Evolutionary conservation across 2,113 vertebrate species (phyloP).

Genomic region (Brachyhypopomus gauderio): DNA sequence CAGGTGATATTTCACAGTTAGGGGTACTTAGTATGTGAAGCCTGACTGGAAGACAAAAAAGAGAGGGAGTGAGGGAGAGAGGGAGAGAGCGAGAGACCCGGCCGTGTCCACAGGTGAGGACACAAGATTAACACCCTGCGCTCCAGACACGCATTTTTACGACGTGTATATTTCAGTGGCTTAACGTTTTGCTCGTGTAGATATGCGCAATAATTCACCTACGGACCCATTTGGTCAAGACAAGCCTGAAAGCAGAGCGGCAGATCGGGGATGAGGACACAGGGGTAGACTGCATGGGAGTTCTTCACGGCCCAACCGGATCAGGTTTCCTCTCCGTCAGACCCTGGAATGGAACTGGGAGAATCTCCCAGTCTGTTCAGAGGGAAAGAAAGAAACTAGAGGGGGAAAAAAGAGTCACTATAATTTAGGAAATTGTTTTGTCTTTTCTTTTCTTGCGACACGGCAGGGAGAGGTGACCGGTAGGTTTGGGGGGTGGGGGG

Average conservation of each 20-base stretch:
- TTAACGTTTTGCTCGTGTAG: neutral
- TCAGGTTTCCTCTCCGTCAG: constrained; percentile 59
- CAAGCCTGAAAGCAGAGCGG: neutral
- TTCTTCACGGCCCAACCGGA: constrained; percentile 48
- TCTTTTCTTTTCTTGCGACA: constrained; percentile 38
- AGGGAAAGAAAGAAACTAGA: constrained; percentile 14
- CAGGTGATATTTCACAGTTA: constrained; percentile 70
- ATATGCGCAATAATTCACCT: neutral
- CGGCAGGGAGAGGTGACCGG: constrained; percentile 19
- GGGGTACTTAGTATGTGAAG: constrained; percentile 65
- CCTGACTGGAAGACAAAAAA: constrained; percentile 57
- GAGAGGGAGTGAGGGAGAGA: constrained; percentile 24
- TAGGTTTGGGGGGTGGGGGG: constrained; percentile 15
- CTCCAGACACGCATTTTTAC: neutral
- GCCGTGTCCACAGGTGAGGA: constrained; percentile 59
- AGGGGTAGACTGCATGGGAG: constrained; percentile 47
- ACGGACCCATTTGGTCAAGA: neutral
- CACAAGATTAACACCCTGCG: constrained; percentile 47
- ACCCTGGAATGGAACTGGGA: constrained; percentile 41
- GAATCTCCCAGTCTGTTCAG: constrained; percentile 50
- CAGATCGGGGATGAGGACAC: neutral
- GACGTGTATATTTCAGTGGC: neutral
- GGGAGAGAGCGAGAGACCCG: constrained; percentile 37
- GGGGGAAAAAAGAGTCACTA: constrained; percentile 48
- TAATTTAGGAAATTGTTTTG: constrained; percentile 60